Conservation (phyloP, 2,888 invertebrate genomes). For the Strigamia maritima region DNA sequence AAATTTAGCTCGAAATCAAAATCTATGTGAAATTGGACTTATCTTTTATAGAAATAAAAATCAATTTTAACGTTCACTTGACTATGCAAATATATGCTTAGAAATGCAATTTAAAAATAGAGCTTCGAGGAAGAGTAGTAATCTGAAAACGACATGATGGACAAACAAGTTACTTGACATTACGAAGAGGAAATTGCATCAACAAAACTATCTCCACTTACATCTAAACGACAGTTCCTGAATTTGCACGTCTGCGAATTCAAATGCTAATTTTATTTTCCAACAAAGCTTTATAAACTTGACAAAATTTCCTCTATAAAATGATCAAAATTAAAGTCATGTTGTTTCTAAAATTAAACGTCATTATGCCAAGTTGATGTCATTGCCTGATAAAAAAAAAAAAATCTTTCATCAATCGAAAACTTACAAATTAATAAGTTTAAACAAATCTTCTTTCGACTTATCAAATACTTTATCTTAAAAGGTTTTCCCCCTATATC, state of each 20-base stretch:
- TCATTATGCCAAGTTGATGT: neutral
- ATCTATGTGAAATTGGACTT: too few relatives aligned
- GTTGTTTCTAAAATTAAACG: neutral
- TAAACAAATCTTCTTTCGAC: neutral
- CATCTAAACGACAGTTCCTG: conserved; percentile 6
- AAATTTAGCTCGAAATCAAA: too few relatives aligned
- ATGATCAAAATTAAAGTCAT: neutral
- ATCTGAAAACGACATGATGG: neutral
- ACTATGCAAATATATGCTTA: neutral
- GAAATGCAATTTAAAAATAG: conserved; percentile 2
- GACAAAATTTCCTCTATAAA: neutral
- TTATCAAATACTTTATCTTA: neutral
- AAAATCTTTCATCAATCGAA: neutral
- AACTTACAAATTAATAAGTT: neutral
- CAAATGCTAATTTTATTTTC: conserved; percentile 7
- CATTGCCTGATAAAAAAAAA: neutral
- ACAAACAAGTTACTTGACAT: neutral
- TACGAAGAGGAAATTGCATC: conserved; percentile 8
- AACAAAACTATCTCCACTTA: neutral
- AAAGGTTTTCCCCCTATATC: neutral
- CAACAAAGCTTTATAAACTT: neutral
- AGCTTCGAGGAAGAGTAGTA: neutral
- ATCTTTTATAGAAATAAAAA: too few relatives aligned
- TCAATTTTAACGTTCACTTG: neutral
- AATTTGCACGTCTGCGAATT: neutral